Evolutionary conservation across 2,888 invertebrate species (phyloP).

Genomic region (Unio pictorum): DNA sequence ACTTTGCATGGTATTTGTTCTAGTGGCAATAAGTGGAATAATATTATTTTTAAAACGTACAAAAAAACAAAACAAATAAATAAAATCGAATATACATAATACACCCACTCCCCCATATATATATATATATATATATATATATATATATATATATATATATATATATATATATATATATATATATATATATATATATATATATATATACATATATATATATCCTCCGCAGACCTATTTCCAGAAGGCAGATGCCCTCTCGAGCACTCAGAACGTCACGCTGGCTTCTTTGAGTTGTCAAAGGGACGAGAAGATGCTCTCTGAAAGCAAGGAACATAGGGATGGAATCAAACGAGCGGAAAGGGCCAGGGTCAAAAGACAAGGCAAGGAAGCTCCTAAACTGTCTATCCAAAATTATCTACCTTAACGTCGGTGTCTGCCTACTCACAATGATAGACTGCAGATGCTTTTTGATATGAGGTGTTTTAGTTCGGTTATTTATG

Average conservation of each 20-base stretch:
- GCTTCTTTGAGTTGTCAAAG: constrained; percentile 92
- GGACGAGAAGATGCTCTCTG: constrained; percentile 86
- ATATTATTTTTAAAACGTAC: too few relatives aligned
- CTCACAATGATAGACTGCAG: background rate
- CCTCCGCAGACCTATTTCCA: constrained; percentile 81
- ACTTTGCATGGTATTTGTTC: too few relatives aligned
- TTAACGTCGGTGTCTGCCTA: background rate
- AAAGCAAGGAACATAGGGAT: constrained; percentile 79
- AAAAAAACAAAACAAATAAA: too few relatives aligned
- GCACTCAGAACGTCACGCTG: constrained; percentile 92
- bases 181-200: too few relatives aligned
- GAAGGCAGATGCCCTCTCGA: constrained; percentile 92
- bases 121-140: too few relatives aligned
- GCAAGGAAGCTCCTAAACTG: background rate
- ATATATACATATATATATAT: background rate
- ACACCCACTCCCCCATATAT: too few relatives aligned
- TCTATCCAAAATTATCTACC: background rate
- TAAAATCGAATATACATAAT: too few relatives aligned
- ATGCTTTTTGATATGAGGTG: too few relatives aligned
- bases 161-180: too few relatives aligned
- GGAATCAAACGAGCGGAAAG: constrained; percentile 86
- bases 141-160: too few relatives aligned
- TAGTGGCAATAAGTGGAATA: too few relatives aligned
- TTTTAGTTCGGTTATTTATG: too few relatives aligned
- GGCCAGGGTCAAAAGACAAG: constrained; percentile 28